A percentile compares a stretch with the other conserved stretches of the same genome.
These are phyloP conservation scores for Dicerorhinus sumatrensis DNA, from an alignment of 2,113 vertebrate species.

Conservation along the genomic window DNA sequence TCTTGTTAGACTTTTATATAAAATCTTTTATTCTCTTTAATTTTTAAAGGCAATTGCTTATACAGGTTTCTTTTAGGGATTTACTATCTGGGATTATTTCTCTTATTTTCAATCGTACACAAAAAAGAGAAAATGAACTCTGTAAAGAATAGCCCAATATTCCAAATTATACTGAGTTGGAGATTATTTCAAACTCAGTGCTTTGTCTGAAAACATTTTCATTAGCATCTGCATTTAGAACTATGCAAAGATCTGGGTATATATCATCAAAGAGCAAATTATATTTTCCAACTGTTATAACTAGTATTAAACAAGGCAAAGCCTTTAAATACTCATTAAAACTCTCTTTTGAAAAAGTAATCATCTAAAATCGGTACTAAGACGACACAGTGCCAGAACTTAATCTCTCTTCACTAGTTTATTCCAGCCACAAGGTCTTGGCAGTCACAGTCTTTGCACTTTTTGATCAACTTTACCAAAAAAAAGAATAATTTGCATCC, in stretches of 20 bases:
- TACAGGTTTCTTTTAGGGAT: slow-evolving; percentile 54
- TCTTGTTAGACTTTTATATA: slow-evolving; percentile 63
- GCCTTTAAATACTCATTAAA: slow-evolving; percentile 50
- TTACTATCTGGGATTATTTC: slow-evolving; percentile 47
- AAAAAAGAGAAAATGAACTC: slow-evolving; percentile 53
- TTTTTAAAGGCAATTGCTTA: slow-evolving; percentile 56
- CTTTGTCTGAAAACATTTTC: slow-evolving; percentile 48
- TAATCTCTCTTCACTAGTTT: neutral
- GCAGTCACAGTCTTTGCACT: neutral
- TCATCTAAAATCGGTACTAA: slow-evolving; percentile 1
- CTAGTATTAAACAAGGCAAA: slow-evolving; percentile 38
- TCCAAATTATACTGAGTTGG: slow-evolving; percentile 53
- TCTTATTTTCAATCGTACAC: slow-evolving; percentile 39
- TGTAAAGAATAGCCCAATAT: slow-evolving; percentile 22
- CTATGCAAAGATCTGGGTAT: slow-evolving; percentile 18
- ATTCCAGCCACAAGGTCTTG: neutral
- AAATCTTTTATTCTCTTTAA: slow-evolving; percentile 72
- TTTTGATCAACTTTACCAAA: slow-evolving; percentile 37
- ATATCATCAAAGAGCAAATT: slow-evolving; percentile 58
- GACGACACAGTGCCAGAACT: neutral
- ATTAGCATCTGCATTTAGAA: slow-evolving; percentile 35
- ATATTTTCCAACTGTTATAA: slow-evolving; percentile 49
- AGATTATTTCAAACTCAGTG: slow-evolving; percentile 61
- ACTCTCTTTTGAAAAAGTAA: slow-evolving; percentile 61
- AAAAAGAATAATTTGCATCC: slow-evolving; percentile 56